Evolutionary conservation across 1,140 invertebrate species (phyloP), one percentile per base, ranked within the genome.

Genomic region (Diachasmimorpha longicaudata): DNA sequence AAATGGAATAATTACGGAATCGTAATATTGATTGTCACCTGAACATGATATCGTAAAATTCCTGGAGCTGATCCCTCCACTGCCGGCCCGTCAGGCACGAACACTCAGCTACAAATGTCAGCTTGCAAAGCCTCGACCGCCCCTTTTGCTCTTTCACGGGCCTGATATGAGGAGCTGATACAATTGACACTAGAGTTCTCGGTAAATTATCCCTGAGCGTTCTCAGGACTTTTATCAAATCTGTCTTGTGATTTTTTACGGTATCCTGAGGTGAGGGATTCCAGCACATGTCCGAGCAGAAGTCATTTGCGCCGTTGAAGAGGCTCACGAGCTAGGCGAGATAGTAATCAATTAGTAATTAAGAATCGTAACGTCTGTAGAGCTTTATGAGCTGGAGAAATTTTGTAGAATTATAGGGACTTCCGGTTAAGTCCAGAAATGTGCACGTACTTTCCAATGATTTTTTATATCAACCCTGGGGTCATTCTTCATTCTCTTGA

Each of bases 221-320:
- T 76, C 91, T 88, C 10, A 92, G 80, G 3, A 90, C 88, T 76
- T 89, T 75, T 6, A 89, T 74, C 8, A 94, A 80, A 75, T 92
- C 85, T 4, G 80, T 74, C 42, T 88, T 85, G 77, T 93, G 93
- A 10, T 85, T 84, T 9, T 88, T 81, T 0, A 91, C 63, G 25
- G 82, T 55, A 19, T 81, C 74, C 63, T 85, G 81, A 0, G 85
- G 74, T 36, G 87, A 82, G 9, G 85, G 75, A 74, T 83, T 63
- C 74, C 86, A 90, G 80, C 93, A 93, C 13, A 93, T 90, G n/a
- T 92, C 90, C 10, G 84, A 77, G 81, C 94, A 95, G 67, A 95
- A 90, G 79, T 95, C 93, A 81, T 95, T 94, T 52, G 89, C 86
- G 48, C 94, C 94, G 19, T 94, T 92, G 82, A 94, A 91, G 4